Conservation (phyloP, 2,888 invertebrate species). For the Cosmopolites sordidus region DNA sequence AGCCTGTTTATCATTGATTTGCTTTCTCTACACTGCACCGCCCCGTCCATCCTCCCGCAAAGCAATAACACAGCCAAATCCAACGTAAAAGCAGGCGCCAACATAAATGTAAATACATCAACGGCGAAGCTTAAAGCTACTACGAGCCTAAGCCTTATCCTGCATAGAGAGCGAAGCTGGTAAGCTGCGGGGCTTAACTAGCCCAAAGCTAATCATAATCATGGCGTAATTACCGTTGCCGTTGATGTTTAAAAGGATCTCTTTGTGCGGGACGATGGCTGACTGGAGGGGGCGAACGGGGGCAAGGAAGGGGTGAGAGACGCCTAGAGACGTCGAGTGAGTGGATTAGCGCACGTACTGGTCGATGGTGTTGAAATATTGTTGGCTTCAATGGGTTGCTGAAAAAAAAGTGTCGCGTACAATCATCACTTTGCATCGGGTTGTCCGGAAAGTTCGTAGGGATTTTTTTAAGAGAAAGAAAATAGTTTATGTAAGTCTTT, state of each 20-base stretch:
- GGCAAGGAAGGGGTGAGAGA: neutral
- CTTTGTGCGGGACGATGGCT: slow-evolving; percentile 7
- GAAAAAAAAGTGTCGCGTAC: too few species aligned
- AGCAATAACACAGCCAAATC: slow-evolving; percentile 17
- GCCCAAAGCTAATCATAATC: slow-evolving; percentile 50
- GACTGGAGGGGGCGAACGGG: neutral
- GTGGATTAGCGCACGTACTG: too few species aligned
- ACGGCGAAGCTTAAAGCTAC: slow-evolving; percentile 24
- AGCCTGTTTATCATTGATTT: too few species aligned
- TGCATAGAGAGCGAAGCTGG: slow-evolving; percentile 38
- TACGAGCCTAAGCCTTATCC: slow-evolving; percentile 44
- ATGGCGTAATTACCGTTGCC: slow-evolving; percentile 46
- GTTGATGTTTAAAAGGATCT: slow-evolving; percentile 10
- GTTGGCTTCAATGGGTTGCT: neutral
- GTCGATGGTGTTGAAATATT: too few species aligned
- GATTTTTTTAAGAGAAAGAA: too few species aligned
- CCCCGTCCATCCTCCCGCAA: neutral
- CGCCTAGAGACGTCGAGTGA: too few species aligned
- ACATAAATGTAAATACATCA: slow-evolving; percentile 40
- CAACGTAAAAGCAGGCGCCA: slow-evolving; percentile 16
- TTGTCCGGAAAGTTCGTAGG: too few species aligned
- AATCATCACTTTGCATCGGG: too few species aligned
- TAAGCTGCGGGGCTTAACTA: slow-evolving; percentile 47
- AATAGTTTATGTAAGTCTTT: too few species aligned
- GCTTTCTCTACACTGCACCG: too few species aligned